Conservation (phyloP, 2,888 invertebrate species). For the Acanthosepion esculentum region DNA sequence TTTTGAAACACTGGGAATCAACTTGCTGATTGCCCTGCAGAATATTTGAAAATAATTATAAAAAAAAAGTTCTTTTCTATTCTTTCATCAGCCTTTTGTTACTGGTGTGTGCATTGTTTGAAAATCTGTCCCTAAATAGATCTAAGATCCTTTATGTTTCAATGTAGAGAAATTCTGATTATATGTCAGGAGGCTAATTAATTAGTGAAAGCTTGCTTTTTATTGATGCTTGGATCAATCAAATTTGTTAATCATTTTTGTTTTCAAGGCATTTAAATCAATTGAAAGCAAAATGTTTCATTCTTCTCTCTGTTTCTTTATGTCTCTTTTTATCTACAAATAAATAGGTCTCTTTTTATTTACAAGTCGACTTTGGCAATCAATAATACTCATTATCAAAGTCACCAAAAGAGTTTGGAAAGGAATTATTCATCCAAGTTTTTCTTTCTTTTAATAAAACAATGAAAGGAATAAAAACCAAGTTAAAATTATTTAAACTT, state of each 20-base stretch:
- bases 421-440: background rate
- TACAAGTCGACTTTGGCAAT: background rate
- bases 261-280: background rate
- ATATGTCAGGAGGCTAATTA: slow-evolving; percentile 33
- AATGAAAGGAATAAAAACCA: background rate
- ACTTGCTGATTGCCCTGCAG: background rate
- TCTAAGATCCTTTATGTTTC: slow-evolving; percentile 33
- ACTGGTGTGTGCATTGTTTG: background rate
- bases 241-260: slow-evolving; percentile 33
- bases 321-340: background rate
- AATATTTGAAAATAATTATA: background rate
- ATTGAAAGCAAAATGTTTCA: background rate
- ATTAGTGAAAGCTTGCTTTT: background rate
- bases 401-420: slow-evolving; percentile 11
- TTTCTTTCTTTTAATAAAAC: background rate
- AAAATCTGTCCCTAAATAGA: slow-evolving; percentile 33
- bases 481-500: background rate
- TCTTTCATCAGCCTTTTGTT: background rate
- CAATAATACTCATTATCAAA: slow-evolving; percentile 14
- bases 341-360: background rate
- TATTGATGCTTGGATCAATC: slow-evolving; percentile 12
- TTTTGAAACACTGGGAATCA: background rate
- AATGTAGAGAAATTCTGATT: slow-evolving; percentile 2
- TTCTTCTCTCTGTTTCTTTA: background rate
- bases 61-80: background rate